Evolutionary conservation across 2,888 invertebrate genomes (phyloP).

Genomic region (Drosophila cracens): DNA sequence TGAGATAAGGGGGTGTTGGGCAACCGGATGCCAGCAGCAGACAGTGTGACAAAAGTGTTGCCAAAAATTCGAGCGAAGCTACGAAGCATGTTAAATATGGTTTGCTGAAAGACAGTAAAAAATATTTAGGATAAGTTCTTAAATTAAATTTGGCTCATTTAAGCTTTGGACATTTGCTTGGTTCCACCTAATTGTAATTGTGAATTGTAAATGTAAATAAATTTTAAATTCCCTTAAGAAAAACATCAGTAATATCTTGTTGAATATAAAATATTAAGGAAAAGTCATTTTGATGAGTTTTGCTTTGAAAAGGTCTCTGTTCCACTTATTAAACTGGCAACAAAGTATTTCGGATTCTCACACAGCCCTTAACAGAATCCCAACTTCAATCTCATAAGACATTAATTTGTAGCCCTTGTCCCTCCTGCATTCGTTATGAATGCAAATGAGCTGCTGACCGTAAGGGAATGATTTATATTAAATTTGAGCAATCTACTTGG

Average conservation of each 20-base stretch:
- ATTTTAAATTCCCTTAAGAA: background rate
- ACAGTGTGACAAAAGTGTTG: slow-evolving; percentile 48
- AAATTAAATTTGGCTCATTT: background rate
- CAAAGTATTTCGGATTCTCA: background rate
- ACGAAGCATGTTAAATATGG: slow-evolving; percentile 44
- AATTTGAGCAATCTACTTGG: slow-evolving; percentile 25
- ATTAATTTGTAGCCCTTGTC: slow-evolving; percentile 29
- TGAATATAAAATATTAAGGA: background rate
- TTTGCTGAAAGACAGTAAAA: slow-evolving; percentile 13
- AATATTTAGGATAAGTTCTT: background rate
- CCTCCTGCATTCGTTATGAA: slow-evolving; percentile 60
- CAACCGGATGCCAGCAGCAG: slow-evolving; percentile 44
- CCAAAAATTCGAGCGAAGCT: slow-evolving; percentile 26
- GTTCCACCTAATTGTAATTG: background rate
- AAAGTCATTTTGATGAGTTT: background rate
- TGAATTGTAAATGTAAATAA: background rate
- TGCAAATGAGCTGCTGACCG: slow-evolving; percentile 61
- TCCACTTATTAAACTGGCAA: background rate
- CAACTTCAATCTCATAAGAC: slow-evolving; percentile 16
- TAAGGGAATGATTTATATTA: slow-evolving; percentile 60
- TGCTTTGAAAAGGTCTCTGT: background rate
- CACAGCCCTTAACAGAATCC: background rate
- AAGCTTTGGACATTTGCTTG: background rate
- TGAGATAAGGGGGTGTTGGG: background rate
- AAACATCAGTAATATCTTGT: background rate